A percentile compares a stretch with the other conserved stretches of the same genome.
These are phyloP conservation scores for Emberiza fucata DNA, from an alignment of 2,113 vertebrate species.

Conservation along the genomic window DNA sequence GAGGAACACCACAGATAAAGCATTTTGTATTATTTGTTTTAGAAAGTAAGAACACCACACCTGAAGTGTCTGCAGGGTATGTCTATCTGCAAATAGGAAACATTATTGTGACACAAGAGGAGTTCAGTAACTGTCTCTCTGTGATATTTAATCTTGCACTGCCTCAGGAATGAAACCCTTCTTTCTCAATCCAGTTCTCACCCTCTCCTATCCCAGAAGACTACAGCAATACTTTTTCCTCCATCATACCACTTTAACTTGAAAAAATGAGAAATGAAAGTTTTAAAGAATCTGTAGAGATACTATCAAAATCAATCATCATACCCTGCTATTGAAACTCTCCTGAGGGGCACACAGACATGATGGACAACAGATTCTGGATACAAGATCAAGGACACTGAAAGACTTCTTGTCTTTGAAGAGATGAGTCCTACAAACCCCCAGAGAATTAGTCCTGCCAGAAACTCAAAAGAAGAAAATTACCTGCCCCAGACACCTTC, in stretches of 20 bases:
- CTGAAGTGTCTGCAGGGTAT: neutral
- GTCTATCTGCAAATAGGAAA: neutral
- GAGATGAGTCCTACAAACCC: neutral
- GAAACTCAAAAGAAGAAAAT: neutral
- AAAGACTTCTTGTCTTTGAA: neutral
- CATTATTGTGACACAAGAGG: neutral
- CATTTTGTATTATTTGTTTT: neutral
- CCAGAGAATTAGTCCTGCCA: neutral
- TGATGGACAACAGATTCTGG: neutral
- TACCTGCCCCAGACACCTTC: neutral
- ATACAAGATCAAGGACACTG: neutral
- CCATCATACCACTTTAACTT: neutral
- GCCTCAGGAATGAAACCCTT: neutral
- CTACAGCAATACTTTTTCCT: neutral
- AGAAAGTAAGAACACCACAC: neutral
- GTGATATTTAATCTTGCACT: slow-evolving; percentile 2
- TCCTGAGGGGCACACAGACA: neutral
- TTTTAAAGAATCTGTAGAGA: neutral
- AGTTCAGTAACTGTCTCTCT: neutral
- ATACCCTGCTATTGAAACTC: neutral
- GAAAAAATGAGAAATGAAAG: neutral
- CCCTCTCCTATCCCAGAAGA: neutral
- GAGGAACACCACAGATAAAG: neutral
- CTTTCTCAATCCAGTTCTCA: neutral
- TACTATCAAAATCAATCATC: neutral